Evolutionary conservation across 2,797 vertebrate species (phyloP).

Genomic region (Thalassophryne amazonica): DNA sequence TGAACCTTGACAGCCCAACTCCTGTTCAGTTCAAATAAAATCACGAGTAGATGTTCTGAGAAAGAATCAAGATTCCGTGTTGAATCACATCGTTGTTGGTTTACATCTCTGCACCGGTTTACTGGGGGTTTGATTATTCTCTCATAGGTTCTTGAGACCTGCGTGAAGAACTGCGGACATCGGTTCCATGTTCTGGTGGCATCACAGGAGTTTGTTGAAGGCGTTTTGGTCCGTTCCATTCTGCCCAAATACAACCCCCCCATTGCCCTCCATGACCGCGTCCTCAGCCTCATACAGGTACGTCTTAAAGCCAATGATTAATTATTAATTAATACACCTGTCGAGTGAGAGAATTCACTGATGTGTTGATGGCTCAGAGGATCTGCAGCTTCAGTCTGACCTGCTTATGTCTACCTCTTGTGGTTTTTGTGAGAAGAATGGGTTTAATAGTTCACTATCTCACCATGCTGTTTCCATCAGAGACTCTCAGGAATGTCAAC

Average conservation of each 20-base stretch:
- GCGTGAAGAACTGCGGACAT: conserved; percentile 97
- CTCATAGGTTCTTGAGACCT: conserved; percentile 89
- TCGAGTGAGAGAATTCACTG: neutral
- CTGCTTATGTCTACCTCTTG: neutral
- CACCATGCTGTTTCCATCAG: too few relatives aligned
- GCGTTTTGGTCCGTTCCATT: conserved; percentile 90
- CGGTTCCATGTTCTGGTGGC: conserved; percentile 91
- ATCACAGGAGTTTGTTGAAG: conserved; percentile 92
- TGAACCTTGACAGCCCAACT: too few relatives aligned
- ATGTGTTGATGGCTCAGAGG: neutral
- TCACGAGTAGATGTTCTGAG: too few relatives aligned
- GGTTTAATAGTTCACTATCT: too few relatives aligned
- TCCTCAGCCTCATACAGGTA: conserved; percentile 96
- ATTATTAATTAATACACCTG: too few relatives aligned
- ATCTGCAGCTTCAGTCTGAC: neutral
- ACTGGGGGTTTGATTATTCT: neutral
- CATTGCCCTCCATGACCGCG: conserved; percentile 86
- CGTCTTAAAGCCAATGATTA: too few relatives aligned
- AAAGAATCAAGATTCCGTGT: too few relatives aligned
- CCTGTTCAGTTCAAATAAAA: too few relatives aligned
- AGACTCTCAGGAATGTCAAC: conserved; percentile 1
- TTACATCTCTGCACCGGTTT: neutral
- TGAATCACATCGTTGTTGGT: too few relatives aligned
- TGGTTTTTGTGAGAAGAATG: neutral
- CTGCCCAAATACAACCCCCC: conserved; percentile 95